phyloP scores from a whole-genome alignment of 2,113 vertebrate species.

The Eubucco bourcierii region DNA sequence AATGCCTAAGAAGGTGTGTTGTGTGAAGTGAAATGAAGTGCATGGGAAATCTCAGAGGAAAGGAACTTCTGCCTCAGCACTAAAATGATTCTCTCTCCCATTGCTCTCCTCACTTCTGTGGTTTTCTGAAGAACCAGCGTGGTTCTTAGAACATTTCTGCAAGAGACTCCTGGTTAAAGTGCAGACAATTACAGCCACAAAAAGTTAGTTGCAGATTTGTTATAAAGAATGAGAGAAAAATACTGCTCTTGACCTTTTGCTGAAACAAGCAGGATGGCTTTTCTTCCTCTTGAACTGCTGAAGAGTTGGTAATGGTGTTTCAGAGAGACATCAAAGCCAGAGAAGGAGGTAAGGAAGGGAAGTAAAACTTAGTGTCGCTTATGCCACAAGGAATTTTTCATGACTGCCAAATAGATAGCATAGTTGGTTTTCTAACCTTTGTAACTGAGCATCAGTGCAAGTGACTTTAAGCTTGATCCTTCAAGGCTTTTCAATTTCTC shows the following conservation, averaged over 20 bases:
- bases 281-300: neutral
- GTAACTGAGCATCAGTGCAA: neutral
- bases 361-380: neutral
- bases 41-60: neutral
- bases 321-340: neutral
- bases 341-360: neutral
- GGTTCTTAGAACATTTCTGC: neutral
- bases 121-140: neutral
- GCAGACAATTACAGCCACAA: neutral
- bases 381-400: neutral
- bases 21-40: neutral
- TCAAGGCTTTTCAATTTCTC: slow-evolving; percentile 5
- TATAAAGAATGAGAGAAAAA: neutral
- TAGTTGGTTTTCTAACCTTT: neutral
- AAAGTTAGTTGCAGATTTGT: neutral
- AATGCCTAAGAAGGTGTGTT: neutral
- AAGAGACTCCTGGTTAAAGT: neutral
- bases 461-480: neutral
- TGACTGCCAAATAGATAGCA: neutral
- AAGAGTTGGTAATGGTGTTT: neutral
- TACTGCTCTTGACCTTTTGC: neutral
- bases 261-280: neutral
- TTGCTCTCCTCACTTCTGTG: neutral
- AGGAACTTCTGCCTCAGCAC: neutral
- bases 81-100: neutral